Evolutionary conservation across 1,140 invertebrate genomes (phyloP).

Genomic region (Diploscapter pachys): DNA sequence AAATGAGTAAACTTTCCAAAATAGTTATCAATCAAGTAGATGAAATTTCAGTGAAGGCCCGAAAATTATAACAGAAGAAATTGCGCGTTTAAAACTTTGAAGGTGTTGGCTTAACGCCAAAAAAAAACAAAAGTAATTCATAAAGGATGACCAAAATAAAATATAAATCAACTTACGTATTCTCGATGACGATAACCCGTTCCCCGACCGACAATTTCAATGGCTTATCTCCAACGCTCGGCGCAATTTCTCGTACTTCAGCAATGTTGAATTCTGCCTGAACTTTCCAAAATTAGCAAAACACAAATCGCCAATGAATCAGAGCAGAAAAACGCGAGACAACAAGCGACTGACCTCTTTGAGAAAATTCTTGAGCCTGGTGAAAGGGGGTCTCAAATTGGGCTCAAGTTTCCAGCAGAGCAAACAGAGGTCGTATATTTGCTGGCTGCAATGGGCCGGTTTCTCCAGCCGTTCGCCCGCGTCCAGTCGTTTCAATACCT

Average conservation of each 20-base stretch:
- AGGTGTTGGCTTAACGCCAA: too few relatives aligned
- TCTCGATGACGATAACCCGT: constrained; percentile 34
- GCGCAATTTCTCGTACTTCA: constrained; percentile 17
- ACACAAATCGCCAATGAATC: too few relatives aligned
- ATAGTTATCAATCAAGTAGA: too few relatives aligned
- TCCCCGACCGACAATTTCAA: constrained; percentile 21
- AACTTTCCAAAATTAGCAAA: neutral
- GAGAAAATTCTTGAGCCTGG: constrained; percentile 18
- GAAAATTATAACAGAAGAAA: too few relatives aligned
- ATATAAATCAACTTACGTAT: constrained; percentile 15
- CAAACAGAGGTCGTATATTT: constrained; percentile 38
- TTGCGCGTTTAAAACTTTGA: too few relatives aligned
- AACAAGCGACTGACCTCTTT: constrained; percentile 25
- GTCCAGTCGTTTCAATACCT: constrained; percentile 36
- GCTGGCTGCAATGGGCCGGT: constrained; percentile 30
- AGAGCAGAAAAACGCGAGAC: neutral
- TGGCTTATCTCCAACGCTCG: constrained; percentile 11
- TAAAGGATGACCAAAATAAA: constrained; percentile 1
- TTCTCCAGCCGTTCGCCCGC: constrained; percentile 37
- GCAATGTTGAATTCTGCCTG: constrained; percentile 21
- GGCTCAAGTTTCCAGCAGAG: constrained; percentile 42
- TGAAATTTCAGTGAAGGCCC: too few relatives aligned
- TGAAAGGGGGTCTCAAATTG: constrained; percentile 33
- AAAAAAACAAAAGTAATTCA: too few relatives aligned
- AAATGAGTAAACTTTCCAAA: too few relatives aligned